Percentiles rank a stretch among this genome's conserved stretches.
These are phyloP conservation scores for Dryobotodes eremita DNA, from an alignment of 2,888 invertebrate genomes.

Conservation along the genomic window DNA sequence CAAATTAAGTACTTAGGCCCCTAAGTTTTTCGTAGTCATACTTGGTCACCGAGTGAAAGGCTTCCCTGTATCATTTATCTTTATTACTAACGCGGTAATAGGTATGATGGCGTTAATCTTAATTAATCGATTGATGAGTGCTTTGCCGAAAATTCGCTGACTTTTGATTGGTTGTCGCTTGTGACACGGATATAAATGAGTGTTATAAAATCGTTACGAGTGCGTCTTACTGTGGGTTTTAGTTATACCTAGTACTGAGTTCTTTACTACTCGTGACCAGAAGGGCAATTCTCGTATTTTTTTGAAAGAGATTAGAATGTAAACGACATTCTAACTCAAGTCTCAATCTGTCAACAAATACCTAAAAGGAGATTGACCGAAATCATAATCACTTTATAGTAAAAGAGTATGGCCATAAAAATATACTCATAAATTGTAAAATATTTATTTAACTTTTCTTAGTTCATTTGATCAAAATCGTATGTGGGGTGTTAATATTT, in stretches of 20 bases:
- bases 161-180: not conserved
- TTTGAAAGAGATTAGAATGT: no score
- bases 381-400: no score
- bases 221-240: not conserved
- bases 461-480: no score
- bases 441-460: no score
- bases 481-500: no score
- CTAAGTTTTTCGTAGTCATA: not conserved
- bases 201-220: conserved; percentile 5
- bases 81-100: not conserved
- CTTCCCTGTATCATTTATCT: not conserved
- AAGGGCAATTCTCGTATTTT: no score
- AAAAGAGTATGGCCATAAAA: no score
- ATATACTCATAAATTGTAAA: no score
- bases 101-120: not conserved
- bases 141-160: not conserved
- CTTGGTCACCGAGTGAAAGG: not conserved
- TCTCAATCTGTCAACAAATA: no score
- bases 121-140: conserved; percentile 19
- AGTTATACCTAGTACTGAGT: not conserved
- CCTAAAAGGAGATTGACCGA: no score
- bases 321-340: no score
- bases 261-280: not conserved
- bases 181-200: conserved; percentile 12
- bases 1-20: not conserved